Base-by-base conservation (phyloP, 1,140 invertebrate species). In the Teleopsis dalmanni region DNA sequence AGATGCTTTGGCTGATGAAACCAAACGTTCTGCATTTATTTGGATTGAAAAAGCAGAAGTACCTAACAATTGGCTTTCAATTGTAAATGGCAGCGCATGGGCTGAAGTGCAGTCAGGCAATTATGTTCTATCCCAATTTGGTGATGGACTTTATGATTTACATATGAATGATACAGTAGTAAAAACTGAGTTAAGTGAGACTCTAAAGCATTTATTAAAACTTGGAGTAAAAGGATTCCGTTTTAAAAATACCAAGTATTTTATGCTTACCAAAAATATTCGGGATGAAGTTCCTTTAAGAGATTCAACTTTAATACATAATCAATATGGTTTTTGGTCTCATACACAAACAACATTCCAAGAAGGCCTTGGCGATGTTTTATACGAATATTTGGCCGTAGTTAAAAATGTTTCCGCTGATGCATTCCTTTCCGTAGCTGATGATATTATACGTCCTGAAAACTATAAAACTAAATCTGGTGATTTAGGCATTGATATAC, bases 1-100 rank as follows among this genome's bases (percentile, higher is more conserved):
- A 46, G 54, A 65, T 18, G 68, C 68, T 1, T 14, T 57, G 26
- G 42, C 51, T n/a, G 50, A 62, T 50, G 60, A 62, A 22, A 59
- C 64, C 4, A 71, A 62, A 23, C 70, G 62, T 6, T 47, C 53
- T 7, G 65, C 68, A 0, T 62, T 71, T 31, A 54, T 68, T 2
- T 68, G 58, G 59, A 44, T 54, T 14, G 47, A 58, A 11, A 53
- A 38, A 23, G 1, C 22, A 53, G 48, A 27, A 27, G 0, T 21
- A 23, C 85, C 83, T n/a, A 89, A 84, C 57, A 85, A 86, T 61
- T 90, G 86, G 87, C 81, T 86, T 68, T 72, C 65, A 38, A 50
- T 69, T 16, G 53, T 52, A 51, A 76, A 75, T 34, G 71, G 62
- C 11, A 75, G 76, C 2, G 82, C 81, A 8, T 88, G 85, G 85